phyloP scores from a whole-genome alignment of 2,113 vertebrate species.

The Epinephelus fuscoguttatus region DNA sequence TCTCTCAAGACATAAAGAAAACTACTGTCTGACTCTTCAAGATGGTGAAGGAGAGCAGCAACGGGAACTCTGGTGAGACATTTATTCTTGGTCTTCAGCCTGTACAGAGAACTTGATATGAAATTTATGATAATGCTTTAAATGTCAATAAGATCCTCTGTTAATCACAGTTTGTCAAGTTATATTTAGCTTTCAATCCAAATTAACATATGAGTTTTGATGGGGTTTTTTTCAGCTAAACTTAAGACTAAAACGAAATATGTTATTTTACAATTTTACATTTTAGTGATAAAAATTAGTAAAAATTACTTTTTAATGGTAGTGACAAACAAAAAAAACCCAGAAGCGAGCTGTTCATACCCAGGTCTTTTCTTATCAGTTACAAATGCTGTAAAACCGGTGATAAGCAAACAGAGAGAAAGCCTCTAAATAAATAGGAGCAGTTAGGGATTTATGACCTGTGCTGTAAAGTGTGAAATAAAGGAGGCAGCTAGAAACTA shows the following conservation, averaged over 20 bases:
- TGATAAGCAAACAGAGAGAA: too few species aligned
- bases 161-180: neutral
- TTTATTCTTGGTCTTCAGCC: neutral
- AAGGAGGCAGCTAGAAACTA: neutral
- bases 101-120: neutral
- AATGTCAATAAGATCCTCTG: neutral
- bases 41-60: neutral
- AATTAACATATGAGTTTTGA: neutral
- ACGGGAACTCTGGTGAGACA: conserved; percentile 56
- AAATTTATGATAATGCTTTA: neutral
- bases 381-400: neutral
- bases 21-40: neutral
- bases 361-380: neutral
- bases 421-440: neutral
- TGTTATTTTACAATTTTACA: neutral
- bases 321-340: too few species aligned
- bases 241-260: neutral
- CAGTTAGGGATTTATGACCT: neutral
- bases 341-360: neutral
- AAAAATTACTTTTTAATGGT: too few species aligned
- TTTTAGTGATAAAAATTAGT: neutral
- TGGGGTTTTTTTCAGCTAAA: neutral
- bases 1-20: neutral
- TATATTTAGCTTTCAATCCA: neutral
- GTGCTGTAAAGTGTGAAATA: neutral